Percentiles rank a stretch among this genome's conserved stretches.
Evolutionary conservation across 2,113 vertebrate genomes (phyloP).

Genomic region (Montifringilla adamsi): DNA sequence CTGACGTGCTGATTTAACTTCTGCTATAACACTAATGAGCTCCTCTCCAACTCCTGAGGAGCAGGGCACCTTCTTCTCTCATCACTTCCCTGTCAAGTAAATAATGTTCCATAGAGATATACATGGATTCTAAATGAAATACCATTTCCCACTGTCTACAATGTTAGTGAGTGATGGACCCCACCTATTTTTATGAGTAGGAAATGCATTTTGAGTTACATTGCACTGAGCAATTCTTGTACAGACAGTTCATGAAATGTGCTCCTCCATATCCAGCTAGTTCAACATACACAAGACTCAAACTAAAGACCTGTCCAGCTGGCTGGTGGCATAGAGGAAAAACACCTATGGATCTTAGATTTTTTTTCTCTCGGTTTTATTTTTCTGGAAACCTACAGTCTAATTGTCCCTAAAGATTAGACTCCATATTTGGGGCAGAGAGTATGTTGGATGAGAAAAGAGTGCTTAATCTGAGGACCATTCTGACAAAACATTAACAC

Average conservation of each 20-base stretch:
- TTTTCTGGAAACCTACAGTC: not conserved
- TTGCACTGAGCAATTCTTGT: not conserved
- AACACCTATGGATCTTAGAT: not conserved
- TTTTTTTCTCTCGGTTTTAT: not conserved
- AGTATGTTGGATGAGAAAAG: not conserved
- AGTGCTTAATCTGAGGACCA: not conserved
- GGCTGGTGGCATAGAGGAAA: not conserved
- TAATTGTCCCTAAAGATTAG: not conserved
- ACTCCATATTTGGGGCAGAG: accelerated
- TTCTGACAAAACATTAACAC: not conserved
- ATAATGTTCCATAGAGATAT: not conserved
- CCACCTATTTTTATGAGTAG: not conserved
- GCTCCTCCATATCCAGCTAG: not conserved
- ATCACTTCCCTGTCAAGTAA: not conserved
- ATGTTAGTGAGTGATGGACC: not conserved
- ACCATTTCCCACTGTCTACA: not conserved
- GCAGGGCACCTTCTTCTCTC: not conserved
- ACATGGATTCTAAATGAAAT: not conserved
- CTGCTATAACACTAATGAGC: not conserved
- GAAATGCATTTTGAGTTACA: not conserved
- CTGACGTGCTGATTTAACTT: not conserved
- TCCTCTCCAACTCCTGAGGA: not conserved
- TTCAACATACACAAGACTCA: not conserved
- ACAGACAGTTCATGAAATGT: not conserved
- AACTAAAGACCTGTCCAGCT: not conserved